Conservation (phyloP, 2,888 invertebrate genomes). For the Amitus sp. region DNA sequence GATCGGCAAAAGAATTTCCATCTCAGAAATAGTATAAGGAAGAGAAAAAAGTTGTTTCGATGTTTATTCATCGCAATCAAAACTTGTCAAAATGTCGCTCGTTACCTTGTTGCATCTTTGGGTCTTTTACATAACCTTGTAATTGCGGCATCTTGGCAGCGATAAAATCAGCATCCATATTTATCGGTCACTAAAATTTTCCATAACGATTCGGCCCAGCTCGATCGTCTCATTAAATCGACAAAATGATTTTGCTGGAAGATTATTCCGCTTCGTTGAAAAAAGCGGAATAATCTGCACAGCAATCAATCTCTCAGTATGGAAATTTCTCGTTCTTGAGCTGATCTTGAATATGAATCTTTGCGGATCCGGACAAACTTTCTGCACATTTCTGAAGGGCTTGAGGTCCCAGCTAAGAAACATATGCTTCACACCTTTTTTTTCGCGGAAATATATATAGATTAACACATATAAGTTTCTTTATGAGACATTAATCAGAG, state of each 20-base stretch:
- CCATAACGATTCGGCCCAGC: constrained; percentile 48
- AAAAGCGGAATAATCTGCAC: too few relatives aligned
- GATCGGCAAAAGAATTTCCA: constrained; percentile 37
- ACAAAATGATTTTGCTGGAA: constrained; percentile 41
- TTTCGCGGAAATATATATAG: background rate
- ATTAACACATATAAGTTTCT: constrained; percentile 1
- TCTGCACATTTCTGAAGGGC: background rate
- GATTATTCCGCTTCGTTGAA: too few relatives aligned
- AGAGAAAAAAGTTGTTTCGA: constrained; percentile 4
- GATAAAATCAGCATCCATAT: constrained; percentile 1
- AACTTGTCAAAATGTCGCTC: background rate
- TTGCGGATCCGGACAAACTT: too few relatives aligned
- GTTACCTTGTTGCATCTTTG: constrained; percentile 3
- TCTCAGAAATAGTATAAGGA: constrained; percentile 30
- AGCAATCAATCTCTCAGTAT: too few relatives aligned
- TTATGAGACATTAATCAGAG: background rate
- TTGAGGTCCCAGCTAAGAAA: background rate
- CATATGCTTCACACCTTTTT: background rate
- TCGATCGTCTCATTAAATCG: constrained; percentile 46
- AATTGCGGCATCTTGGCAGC: too few relatives aligned
- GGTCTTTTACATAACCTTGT: background rate
- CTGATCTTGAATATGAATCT: too few relatives aligned
- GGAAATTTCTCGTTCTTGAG: too few relatives aligned
- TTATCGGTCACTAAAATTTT: constrained; percentile 18
- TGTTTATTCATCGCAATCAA: constrained; percentile 7